Conservation (phyloP, 2,888 invertebrate genomes). For the Zele albiditarsus region DNA sequence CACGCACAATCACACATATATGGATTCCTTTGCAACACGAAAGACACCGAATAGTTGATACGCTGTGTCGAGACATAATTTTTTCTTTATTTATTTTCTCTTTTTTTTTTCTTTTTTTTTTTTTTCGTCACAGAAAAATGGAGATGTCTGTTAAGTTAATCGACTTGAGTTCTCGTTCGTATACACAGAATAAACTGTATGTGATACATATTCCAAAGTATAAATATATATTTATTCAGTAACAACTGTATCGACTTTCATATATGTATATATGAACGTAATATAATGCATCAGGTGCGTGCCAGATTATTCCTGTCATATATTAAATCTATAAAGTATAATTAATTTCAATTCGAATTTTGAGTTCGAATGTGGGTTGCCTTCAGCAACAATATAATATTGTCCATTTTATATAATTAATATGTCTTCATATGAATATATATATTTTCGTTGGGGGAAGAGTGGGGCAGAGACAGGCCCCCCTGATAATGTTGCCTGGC, state of each 20-base stretch:
- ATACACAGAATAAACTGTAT: slow-evolving; percentile 5
- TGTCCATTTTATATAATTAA: no score
- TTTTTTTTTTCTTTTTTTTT: background rate
- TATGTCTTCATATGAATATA: no score
- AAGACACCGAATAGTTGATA: slow-evolving; percentile 7
- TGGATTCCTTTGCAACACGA: slow-evolving; percentile 20
- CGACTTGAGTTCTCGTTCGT: slow-evolving; percentile 23
- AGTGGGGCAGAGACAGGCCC: no score
- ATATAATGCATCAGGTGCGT: slow-evolving; percentile 25
- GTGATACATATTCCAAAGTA: background rate
- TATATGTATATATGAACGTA: background rate
- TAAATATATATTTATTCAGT: slow-evolving; percentile 17
- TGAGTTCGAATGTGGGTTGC: background rate
- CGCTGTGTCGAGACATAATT: background rate
- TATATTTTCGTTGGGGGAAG: no score
- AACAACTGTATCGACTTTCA: slow-evolving; percentile 34
- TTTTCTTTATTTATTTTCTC: background rate
- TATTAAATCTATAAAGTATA: background rate
- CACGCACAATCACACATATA: slow-evolving; percentile 27
- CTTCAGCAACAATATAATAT: no score
- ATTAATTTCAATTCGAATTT: background rate
- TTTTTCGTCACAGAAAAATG: slow-evolving; percentile 27
- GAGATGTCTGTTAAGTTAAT: slow-evolving; percentile 38
- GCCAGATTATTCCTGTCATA: slow-evolving; percentile 22
- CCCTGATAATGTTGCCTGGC: no score